A percentile compares a stretch with the other conserved stretches of the same genome.
phyloP scores from a whole-genome alignment of 2,888 invertebrate species.

The Erebia epiphron region DNA sequence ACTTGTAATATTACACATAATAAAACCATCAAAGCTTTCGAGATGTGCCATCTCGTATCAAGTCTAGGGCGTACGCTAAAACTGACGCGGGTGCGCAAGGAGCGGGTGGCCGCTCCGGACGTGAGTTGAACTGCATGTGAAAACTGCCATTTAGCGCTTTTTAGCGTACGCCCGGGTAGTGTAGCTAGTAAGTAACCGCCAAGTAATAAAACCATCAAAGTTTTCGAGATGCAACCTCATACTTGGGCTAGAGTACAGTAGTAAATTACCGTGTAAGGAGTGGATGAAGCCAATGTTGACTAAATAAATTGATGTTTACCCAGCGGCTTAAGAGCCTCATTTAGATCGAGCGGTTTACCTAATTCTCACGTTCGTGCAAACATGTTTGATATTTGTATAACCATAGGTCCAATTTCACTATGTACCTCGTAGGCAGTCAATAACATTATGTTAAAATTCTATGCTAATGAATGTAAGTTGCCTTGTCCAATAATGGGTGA shows the following conservation, averaged over 20 bases:
- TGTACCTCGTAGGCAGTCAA: slow-evolving; percentile 31
- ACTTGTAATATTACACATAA: too few species aligned
- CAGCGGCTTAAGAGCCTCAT: slow-evolving; percentile 42
- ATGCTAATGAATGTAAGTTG: slow-evolving; percentile 25
- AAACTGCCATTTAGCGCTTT: too few species aligned
- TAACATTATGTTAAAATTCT: slow-evolving; percentile 34
- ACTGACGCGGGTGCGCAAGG: too few species aligned
- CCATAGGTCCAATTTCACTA: slow-evolving; percentile 39
- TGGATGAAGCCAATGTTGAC: slow-evolving; percentile 39
- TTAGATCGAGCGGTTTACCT: slow-evolving; percentile 42
- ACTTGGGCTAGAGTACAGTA: neutral
- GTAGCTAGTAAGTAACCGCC: too few species aligned
- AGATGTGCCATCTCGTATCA: too few species aligned
- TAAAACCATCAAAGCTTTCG: too few species aligned
- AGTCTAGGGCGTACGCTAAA: too few species aligned
- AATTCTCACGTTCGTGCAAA: slow-evolving; percentile 44
- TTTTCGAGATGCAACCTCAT: neutral
- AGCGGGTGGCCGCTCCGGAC: too few species aligned
- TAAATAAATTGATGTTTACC: slow-evolving; percentile 42
- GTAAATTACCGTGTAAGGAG: slow-evolving; percentile 29
- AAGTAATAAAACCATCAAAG: neutral
- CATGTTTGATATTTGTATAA: slow-evolving; percentile 37
- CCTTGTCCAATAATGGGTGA: slow-evolving; percentile 23
- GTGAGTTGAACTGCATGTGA: too few species aligned
- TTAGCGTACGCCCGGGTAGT: too few species aligned